Conservation (phyloP, 2,888 invertebrate genomes). For the Hedychridium roseum region DNA sequence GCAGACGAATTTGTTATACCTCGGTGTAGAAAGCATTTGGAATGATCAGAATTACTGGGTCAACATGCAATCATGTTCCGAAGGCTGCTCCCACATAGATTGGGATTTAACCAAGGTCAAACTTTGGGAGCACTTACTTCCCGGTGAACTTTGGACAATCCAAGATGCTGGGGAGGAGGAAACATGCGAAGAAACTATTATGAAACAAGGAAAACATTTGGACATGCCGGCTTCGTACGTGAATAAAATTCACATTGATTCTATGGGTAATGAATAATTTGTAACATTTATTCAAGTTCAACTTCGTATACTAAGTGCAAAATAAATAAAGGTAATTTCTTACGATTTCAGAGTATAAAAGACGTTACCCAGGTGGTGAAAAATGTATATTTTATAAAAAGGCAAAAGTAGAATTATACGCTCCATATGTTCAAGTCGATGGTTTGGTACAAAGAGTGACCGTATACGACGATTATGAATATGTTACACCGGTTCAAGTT, state of each 20-base stretch:
- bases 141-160: constrained; percentile 72
- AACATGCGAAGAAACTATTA: constrained; percentile 65
- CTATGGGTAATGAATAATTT: constrained; percentile 62
- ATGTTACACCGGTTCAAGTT: constrained; percentile 58
- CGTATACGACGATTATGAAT: constrained; percentile 70
- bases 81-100: constrained; percentile 66
- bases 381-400: constrained; percentile 77
- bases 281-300: neutral
- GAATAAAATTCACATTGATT: constrained; percentile 70
- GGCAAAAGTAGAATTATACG: constrained; percentile 78
- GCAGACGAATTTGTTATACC: constrained; percentile 71
- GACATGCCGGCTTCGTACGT: constrained; percentile 83
- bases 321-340: neutral
- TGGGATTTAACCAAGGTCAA: constrained; percentile 71
- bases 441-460: constrained; percentile 75
- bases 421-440: constrained; percentile 78
- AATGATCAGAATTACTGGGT: constrained; percentile 86
- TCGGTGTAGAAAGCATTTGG: constrained; percentile 85
- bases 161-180: constrained; percentile 67
- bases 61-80: constrained; percentile 70
- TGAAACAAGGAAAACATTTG: constrained; percentile 69
- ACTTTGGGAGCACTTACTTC: constrained; percentile 79
- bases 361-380: constrained; percentile 78
- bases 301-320: neutral
- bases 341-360: constrained; percentile 67